Evolutionary conservation across 2,888 invertebrate species (phyloP), one percentile per base, ranked within the genome.

Genomic region (Aspidiotus destructor): DNA sequence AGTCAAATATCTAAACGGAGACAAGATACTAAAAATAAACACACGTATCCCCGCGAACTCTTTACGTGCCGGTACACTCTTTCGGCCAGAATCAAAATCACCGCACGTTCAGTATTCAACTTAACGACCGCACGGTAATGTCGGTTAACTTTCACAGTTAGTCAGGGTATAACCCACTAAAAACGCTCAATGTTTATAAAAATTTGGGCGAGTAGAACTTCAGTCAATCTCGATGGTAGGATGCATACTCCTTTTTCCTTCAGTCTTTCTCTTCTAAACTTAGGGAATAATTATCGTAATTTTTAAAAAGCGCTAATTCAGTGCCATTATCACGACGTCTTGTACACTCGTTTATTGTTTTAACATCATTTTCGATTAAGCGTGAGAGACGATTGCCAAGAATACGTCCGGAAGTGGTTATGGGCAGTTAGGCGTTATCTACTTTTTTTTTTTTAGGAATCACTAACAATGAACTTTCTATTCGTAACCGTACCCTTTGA

Each of bases 1-100:
- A 10, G 53, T 63, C 61, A 41, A 17, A 61, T 61, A 61, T 15
- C 42, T 61, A 61, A 61, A 44, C 61, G 61, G 7, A 61, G 61
- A 61, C 42, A 61, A 42, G 41, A 10, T 9, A 41, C 61, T 61
- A 61, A 61, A 61, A 61, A 61, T 61, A 61, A 61, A 28, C 41
- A 28, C n/a, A 13, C 28, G 58, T 17, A 28, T 13, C 58, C 58
- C 58, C 40, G 17, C 11, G 13, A 13, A 16, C 58, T 28, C 40
- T 13, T 16, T 16, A 52, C 52, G 13, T n/a, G 5, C n/a, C 13
- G 52, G 13, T 52, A 13, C 11, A 57, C 57, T 10, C 57, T 57
- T 17, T 16, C 57, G 10, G 13, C 60, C 17, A 28, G 10, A 15
- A 40, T n/a, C 60, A 13, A 10, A 28, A 9, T 8, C 13, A 9